Percentiles rank a stretch among this genome's conserved stretches.
Evolutionary conservation across 2,113 vertebrate species (phyloP).

Genomic region (Sphyrna mokarran): DNA sequence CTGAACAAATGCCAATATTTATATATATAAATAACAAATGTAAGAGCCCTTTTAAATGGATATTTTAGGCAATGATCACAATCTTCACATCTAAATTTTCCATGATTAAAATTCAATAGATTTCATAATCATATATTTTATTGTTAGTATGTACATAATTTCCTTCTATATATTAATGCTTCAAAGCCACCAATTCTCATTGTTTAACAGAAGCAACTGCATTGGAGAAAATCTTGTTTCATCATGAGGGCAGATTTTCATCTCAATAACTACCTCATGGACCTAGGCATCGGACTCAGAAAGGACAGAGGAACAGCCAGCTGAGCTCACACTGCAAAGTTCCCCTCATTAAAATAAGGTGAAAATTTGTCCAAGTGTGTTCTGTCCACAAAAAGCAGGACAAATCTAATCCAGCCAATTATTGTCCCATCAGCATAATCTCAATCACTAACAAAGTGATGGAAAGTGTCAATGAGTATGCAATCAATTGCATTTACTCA

Average conservation of each 20-base stretch:
- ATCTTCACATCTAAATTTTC: constrained; percentile 39
- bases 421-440: too few species aligned
- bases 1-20: not conserved
- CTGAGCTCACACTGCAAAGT: not conserved
- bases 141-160: constrained; percentile 41
- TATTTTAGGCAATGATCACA: constrained; percentile 44
- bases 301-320: not conserved
- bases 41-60: not conserved
- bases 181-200: constrained; percentile 42
- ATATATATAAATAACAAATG: not conserved
- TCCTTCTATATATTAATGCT: constrained; percentile 40
- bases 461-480: too few species aligned
- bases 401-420: too few species aligned
- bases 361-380: too few species aligned
- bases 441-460: too few species aligned
- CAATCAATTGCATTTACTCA: too few species aligned
- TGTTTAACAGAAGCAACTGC: not conserved
- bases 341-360: not conserved
- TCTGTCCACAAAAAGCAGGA: too few species aligned
- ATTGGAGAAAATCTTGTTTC: not conserved
- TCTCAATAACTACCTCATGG: not conserved
- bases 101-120: constrained; percentile 44
- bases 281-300: not conserved
- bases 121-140: constrained; percentile 42
- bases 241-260: not conserved